Base-by-base conservation (phyloP, 2,888 invertebrate genomes). In the Calephelis perditalis region DNA sequence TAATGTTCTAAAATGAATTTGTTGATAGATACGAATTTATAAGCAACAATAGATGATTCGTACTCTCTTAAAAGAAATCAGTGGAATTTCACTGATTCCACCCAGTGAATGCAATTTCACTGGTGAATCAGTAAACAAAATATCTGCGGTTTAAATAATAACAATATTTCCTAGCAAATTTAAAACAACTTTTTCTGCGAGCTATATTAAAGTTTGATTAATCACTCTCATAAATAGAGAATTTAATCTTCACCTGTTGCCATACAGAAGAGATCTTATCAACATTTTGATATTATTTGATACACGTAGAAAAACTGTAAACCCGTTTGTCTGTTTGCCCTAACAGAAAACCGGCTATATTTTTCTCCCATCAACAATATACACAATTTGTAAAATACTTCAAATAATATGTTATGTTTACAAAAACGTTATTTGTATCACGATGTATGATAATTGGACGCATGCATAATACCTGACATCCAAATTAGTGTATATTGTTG, bases 171-270 rank as follows among this genome's bases (percentile, higher is more conserved):
- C 49, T 49, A 49, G n/a, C 49, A 49, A 49, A 49, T 49, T 49
- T 49, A 49, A 49, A 49, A 49, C 49, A 49, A 49, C 49, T 49
- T 49, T 49, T 49, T 49, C 49, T 7, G n/a, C 49, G n/a, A 49
- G 49, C 49, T 49, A 9, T 49, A 49, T 49, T 49, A 49, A 49
- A 6, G n/a, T 49, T 49, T 49, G 49, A 49, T 49, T 49, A 49
- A 26, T 26, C 26, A 26, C 26, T 4, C 4, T 26, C 26, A 26
- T 26, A 26, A 26, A 49, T 49, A 6, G 49, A 49, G 49, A 49
- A 49, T 49, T 49, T 49, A 3, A 49, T 49, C 49, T 49, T 49
- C 8, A 49, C 4, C 26, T 26, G 26, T 26, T 26, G 26, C 26
- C 26, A 26, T 26, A 26, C 26, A 26, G 26, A 26, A 26, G 26